phyloP scores from a whole-genome alignment of 2,888 invertebrate genomes.

The Stomorhina lunata region DNA sequence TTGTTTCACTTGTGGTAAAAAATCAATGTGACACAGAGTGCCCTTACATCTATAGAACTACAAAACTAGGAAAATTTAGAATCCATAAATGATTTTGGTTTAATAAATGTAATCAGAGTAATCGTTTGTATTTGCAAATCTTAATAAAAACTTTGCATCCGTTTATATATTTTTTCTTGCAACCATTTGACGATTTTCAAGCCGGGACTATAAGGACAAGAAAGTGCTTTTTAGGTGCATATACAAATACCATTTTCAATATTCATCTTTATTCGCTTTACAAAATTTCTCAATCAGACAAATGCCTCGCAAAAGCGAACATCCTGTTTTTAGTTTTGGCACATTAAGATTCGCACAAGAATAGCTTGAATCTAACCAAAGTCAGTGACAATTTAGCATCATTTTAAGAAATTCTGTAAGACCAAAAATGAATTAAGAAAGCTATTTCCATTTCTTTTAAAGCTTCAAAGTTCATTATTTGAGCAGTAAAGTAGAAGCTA shows the following conservation, averaged over 20 bases:
- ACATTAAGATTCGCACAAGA: conserved; percentile 70
- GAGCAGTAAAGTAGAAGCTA: conserved; percentile 15
- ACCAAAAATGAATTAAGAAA: background rate
- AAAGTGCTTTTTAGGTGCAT: conserved; percentile 67
- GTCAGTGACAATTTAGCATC: conserved; percentile 76
- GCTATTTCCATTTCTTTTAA: conserved; percentile 8
- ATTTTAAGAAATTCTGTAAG: conserved; percentile 52
- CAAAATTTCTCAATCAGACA: conserved; percentile 72
- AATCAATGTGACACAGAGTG: conserved; percentile 72
- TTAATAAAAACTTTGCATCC: conserved; percentile 35
- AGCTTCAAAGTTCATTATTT: conserved; percentile 57
- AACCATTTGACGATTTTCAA: conserved; percentile 61
- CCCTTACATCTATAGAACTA: conserved; percentile 38
- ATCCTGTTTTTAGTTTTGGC: conserved; percentile 70
- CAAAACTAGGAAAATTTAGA: no score
- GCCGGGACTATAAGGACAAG: conserved; percentile 45
- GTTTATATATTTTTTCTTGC: conserved; percentile 43
- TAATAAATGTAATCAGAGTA: conserved; percentile 23
- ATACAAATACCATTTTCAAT: background rate
- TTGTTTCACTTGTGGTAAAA: conserved; percentile 52
- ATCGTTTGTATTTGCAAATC: conserved; percentile 7
- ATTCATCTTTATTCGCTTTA: background rate
- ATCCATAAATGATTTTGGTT: background rate
- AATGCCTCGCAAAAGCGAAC: conserved; percentile 79
- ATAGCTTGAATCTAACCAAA: conserved; percentile 74